Conservation (phyloP, 2,113 vertebrate genomes). For the Platycercus adscitus region DNA sequence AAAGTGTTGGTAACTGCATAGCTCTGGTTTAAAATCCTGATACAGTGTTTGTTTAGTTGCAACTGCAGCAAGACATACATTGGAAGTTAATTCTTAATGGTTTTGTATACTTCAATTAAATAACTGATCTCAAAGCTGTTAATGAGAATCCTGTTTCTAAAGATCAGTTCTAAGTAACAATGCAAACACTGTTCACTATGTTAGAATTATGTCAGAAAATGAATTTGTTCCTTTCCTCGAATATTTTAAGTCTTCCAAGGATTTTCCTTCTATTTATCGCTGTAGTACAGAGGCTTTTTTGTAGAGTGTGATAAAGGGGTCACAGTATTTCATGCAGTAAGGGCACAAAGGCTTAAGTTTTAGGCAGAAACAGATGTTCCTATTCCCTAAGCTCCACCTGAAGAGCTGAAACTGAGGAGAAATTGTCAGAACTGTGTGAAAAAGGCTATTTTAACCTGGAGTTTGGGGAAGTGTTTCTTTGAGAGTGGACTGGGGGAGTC, state of each 20-base stretch:
- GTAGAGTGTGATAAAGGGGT: not conserved
- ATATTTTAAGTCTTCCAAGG: not conserved
- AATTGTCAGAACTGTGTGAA: not conserved
- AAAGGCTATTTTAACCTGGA: not conserved
- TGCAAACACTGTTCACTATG: not conserved
- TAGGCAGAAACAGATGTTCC: slow-evolving; percentile 1
- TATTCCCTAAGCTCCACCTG: not conserved
- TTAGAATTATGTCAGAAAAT: not conserved
- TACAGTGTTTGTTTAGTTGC: not conserved
- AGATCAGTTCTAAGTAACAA: not conserved
- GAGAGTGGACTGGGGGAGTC: not conserved
- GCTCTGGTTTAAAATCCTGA: not conserved
- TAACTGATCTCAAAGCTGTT: not conserved
- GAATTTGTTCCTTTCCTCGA: not conserved
- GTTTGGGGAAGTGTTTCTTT: not conserved
- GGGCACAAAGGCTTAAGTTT: slow-evolving; percentile 9
- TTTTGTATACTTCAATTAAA: not conserved
- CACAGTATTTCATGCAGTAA: not conserved
- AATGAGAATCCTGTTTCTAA: not conserved
- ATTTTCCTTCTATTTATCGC: not conserved
- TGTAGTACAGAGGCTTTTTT: not conserved
- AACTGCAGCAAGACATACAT: not conserved
- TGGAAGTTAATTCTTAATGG: not conserved
- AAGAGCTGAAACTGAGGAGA: not conserved
- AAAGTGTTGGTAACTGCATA: not conserved